Evolutionary conservation across 2,113 vertebrate genomes (phyloP).

Genomic region (Clinocottus analis): DNA sequence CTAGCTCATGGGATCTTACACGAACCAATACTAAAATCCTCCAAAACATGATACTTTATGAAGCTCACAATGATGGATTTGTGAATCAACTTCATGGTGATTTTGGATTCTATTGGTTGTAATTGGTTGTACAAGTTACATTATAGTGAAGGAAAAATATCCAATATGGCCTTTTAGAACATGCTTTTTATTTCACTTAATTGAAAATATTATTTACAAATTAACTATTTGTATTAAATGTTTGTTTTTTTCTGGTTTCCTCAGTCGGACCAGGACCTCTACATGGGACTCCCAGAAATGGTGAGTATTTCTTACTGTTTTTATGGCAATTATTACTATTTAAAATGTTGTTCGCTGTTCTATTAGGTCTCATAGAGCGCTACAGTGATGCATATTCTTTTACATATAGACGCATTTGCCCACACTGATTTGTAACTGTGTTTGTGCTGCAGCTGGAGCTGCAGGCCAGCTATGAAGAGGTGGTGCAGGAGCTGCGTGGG

Average conservation of each 20-base stretch:
- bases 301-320: conserved; percentile 56
- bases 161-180: background rate
- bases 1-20: too few species aligned
- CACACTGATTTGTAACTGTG: conserved; percentile 53
- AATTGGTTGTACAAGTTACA: background rate
- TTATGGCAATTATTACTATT: background rate
- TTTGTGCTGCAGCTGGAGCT: conserved; percentile 77
- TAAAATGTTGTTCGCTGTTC: background rate
- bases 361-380: background rate
- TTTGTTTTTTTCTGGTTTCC: conserved; percentile 38
- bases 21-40: too few species aligned
- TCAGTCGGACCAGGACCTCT: conserved; percentile 79
- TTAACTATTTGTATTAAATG: background rate
- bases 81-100: background rate
- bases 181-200: background rate
- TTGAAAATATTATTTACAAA: background rate
- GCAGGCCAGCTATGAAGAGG: conserved; percentile 80
- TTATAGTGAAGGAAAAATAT: background rate
- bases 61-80: background rate
- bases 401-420: conserved; percentile 47
- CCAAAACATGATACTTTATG: background rate
- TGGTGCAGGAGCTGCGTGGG: conserved; percentile 79
- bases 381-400: conserved; percentile 12
- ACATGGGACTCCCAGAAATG: conserved; percentile 78
- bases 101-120: background rate